These are phyloP conservation scores for Phoebastria nigripes DNA, from an alignment of 2,797 vertebrate genomes.

Conservation along the genomic window DNA sequence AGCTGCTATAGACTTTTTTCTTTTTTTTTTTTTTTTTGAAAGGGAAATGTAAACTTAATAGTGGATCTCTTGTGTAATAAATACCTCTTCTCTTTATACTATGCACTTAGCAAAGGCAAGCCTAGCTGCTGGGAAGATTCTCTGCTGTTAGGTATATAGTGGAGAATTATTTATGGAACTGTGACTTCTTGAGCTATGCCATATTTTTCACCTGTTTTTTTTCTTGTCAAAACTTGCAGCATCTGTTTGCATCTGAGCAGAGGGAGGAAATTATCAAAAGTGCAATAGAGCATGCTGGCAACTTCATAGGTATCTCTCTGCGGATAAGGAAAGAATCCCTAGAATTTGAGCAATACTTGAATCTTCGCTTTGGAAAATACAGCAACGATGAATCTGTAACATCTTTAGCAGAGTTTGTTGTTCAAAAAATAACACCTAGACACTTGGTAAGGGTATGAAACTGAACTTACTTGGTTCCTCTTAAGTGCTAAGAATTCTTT, in stretches of 20 bases:
- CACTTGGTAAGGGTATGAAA: constrained; percentile 82
- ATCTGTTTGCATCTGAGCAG: constrained; percentile 95
- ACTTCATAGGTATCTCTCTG: constrained; percentile 92
- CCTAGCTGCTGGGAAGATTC: neutral
- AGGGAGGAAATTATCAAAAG: constrained; percentile 95
- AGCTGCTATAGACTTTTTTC: neutral
- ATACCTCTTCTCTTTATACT: neutral
- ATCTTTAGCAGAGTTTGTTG: constrained; percentile 96
- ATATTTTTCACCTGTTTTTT: neutral
- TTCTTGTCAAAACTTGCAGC: constrained; percentile 76
- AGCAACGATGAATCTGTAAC: constrained; percentile 95
- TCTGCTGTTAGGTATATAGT: neutral
- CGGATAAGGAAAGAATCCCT: constrained; percentile 89
- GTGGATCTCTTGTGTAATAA: neutral
- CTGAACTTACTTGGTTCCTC: neutral
- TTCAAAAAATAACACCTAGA: constrained; percentile 93
- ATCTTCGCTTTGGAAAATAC: constrained; percentile 94
- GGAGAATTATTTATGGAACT: neutral
- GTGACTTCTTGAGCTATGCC: neutral
- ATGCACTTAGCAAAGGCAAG: neutral
- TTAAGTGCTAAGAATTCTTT: neutral
- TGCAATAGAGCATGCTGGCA: constrained; percentile 95
- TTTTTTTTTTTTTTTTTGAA: neutral
- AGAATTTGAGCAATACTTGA: constrained; percentile 88
- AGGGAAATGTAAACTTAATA: neutral